Base-by-base conservation (phyloP, 2,797 vertebrate species). In the Semotilus atromaculatus region DNA sequence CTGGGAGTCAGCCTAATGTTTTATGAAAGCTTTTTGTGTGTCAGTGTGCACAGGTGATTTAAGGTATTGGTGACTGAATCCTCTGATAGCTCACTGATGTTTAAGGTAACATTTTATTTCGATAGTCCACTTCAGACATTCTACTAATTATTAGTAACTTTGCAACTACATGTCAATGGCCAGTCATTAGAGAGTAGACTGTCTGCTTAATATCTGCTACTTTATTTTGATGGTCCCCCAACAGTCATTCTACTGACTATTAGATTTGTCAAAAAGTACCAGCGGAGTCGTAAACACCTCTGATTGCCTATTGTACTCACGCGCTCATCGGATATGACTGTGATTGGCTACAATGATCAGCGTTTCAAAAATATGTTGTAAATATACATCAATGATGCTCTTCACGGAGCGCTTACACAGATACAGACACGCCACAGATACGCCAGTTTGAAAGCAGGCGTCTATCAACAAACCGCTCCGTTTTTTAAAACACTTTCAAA, bases 1-100 rank as follows among this genome's bases (percentile, higher is more conserved):
- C 45, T 78, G 80, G 76, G 76, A 79, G 67, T 85, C 67, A 73
- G 80, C 31, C 60, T 82, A 34, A 83, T 67, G 23, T 79, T 80
- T 78, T 34, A 7, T 70, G 38, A 51, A 80, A 70, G 66, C 67
- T 23, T 72, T 43, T 43, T 40, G 43, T 76, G 68, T 36, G 73
- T 31, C 10, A 5, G 2, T 34, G 38, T 51, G 34, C 60, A 14
- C 76, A 70, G 81, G 82, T 81, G 62, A 71, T 4, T 66, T 74
- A 26, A 45, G 60, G 48, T 62, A 26, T 40, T 66, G 6, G 43
- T 38, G 43, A 66, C 31, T 29, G 8, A 43, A 51, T 70, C 45
- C 51, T 66, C 14, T 62, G 40, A 71, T 19, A 70, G 23, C 18
- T 55, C 16, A 18, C 18, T 76, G 34, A 11, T 55, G 34, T 75